phyloP scores from a whole-genome alignment of 2,113 vertebrate species.

The Acrocephalus arundinaceus region DNA sequence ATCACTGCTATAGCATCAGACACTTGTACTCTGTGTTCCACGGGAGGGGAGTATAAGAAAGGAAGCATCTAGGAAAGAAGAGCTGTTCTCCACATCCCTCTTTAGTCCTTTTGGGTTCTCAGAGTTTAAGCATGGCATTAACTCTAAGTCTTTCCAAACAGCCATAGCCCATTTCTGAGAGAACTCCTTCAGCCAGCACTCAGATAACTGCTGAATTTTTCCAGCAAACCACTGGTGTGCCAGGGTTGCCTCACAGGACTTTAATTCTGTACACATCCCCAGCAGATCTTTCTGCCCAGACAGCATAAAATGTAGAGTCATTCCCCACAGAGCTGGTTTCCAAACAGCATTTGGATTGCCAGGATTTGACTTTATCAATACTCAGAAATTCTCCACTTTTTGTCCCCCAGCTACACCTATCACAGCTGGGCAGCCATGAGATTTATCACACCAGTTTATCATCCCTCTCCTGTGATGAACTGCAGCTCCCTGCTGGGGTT shows the following conservation, averaged over 20 bases:
- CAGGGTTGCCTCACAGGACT: not conserved
- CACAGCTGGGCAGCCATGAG: not conserved
- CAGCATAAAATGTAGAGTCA: not conserved
- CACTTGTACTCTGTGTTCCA: not conserved
- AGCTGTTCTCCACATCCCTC: not conserved
- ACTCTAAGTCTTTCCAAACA: not conserved
- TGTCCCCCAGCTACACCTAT: not conserved
- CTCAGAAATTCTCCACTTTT: not conserved
- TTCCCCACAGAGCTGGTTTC: not conserved
- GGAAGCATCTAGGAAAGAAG: not conserved
- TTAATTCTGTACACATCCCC: not conserved
- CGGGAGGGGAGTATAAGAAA: not conserved
- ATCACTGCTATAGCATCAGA: not conserved
- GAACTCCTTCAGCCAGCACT: not conserved
- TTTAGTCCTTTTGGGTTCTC: not conserved
- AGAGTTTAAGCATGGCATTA: not conserved
- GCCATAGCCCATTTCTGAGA: not conserved
- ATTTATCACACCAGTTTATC: not conserved
- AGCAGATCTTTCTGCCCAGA: not conserved
- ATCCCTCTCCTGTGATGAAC: not conserved
- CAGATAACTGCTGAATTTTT: not conserved
- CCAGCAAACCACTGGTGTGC: not conserved
- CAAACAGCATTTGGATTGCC: not conserved
- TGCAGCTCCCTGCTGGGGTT: not conserved
- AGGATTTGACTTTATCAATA: not conserved